phyloP scores from a whole-genome alignment of 2,888 invertebrate species.

The Gandaritis pyraliata region DNA sequence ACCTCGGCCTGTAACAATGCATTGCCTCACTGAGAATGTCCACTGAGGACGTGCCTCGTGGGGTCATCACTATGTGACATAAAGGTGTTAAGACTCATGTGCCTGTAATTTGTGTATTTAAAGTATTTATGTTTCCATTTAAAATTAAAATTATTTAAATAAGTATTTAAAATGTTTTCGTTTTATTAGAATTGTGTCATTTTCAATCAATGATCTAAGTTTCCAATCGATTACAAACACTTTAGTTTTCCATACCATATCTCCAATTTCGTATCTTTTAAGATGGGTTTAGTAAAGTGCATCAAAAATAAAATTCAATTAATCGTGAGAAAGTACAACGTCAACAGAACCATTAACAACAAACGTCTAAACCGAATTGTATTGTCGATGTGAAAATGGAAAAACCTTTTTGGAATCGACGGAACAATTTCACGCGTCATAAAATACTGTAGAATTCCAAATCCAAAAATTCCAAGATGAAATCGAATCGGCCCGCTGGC shows the following conservation, averaged over 20 bases:
- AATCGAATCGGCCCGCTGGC: constrained; percentile 68
- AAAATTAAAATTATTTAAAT: no score
- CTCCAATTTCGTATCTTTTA: background rate
- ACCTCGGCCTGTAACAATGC: no score
- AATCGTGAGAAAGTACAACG: constrained; percentile 60
- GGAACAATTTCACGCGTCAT: constrained; percentile 81
- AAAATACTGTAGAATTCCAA: constrained; percentile 71
- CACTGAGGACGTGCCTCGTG: no score
- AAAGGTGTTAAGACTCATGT: no score
- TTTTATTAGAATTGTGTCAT: no score
- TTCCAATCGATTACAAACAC: background rate
- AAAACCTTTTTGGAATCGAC: constrained; percentile 73
- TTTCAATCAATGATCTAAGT: no score
- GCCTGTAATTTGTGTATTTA: no score
- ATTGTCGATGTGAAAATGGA: constrained; percentile 78
- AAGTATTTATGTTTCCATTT: no score
- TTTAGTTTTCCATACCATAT: no score
- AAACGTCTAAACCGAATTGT: constrained; percentile 68
- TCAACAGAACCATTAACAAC: constrained; percentile 69
- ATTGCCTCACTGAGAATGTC: no score
- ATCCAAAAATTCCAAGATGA: constrained; percentile 67
- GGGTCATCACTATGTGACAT: no score
- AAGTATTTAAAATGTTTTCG: no score
- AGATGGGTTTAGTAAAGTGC: background rate
- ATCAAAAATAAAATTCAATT: constrained; percentile 29